phyloP scores from a whole-genome alignment of 2,797 vertebrate species.

The Brachymystax lenok region DNA sequence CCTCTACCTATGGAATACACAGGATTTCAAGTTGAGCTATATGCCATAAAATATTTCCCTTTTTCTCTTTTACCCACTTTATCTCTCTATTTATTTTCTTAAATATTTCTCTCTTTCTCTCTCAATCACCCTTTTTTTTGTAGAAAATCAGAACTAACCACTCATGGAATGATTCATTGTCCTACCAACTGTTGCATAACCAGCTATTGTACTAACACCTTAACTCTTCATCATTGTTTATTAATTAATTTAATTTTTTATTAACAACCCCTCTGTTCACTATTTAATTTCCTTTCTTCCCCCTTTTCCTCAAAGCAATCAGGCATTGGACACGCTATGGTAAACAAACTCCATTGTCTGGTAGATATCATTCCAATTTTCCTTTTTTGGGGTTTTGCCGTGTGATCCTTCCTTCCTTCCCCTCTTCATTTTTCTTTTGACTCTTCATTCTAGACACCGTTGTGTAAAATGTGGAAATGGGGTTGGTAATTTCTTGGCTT shows the following conservation, averaged over 20 bases:
- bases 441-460: constrained; percentile 60
- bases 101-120: not conserved
- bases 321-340: constrained; percentile 93
- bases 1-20: not conserved
- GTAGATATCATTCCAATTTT: constrained; percentile 90
- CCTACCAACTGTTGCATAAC: constrained; percentile 83
- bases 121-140: constrained; percentile 64
- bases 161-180: constrained; percentile 86
- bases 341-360: constrained; percentile 99
- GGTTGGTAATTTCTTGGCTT: constrained; percentile 53
- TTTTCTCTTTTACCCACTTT: not conserved
- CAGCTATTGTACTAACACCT: constrained; percentile 80
- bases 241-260: constrained; percentile 70
- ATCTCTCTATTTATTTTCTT: not conserved
- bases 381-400: constrained; percentile 83
- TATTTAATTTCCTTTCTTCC: constrained; percentile 89
- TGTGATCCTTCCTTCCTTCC: constrained; percentile 72
- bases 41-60: not conserved
- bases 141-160: constrained; percentile 82
- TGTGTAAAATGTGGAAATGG: constrained; percentile 61
- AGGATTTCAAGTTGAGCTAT: not conserved
- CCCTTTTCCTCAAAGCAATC: constrained; percentile 91
- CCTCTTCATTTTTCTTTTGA: constrained; percentile 56
- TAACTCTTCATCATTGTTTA: constrained; percentile 79
- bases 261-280: constrained; percentile 88